Evolutionary conservation across 2,888 invertebrate genomes (phyloP), one percentile per base, ranked within the genome.

Genomic region (Parochlus steinenii): DNA sequence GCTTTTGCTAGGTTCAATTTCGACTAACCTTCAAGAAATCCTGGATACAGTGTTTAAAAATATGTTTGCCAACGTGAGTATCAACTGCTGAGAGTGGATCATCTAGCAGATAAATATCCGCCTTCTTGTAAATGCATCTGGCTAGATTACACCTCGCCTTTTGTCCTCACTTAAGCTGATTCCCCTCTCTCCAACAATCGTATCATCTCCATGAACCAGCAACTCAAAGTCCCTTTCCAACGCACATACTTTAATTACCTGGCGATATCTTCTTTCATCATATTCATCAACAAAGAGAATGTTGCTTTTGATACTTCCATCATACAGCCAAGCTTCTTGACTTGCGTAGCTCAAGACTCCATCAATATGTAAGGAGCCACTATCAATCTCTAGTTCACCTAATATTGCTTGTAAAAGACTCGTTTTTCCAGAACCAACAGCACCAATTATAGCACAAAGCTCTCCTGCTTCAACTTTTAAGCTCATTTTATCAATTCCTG

Each of bases 111-210:
- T 74, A 76, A 22, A 78, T 61, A 49, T 77, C 75, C 1, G 74
- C 79, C 44, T 75, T 66, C 46, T 70, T 70, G 49, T 83, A 85
- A 29, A 83, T 63, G 3, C 79, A 73, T 46, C 83, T 63, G 0
- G 80, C 82, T 25, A 87, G 61, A 53, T 79, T 80, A 16, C 87
- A 70, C 42, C 87, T 66, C 2, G 86, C 83, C 50, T 73, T 69
- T 58, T 87, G 86, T 6, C 86, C 86, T 6, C 86, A 25, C 82
- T 83, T 8, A 89, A 58, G 5, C 77, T 74, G 1, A 75, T 69
- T 8, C 87, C 87, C 30, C 79, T 65, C 49, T 87, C 86, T 2
- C 87, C 86, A 2, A 87, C 78, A 33, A 80, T 54, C 0, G 81
- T 82, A 45, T 67, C 57, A 51, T 87, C 87, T 6, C 80, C 80